phyloP scores from a whole-genome alignment of 2,888 invertebrate genomes.

The Cyclophora punctaria region DNA sequence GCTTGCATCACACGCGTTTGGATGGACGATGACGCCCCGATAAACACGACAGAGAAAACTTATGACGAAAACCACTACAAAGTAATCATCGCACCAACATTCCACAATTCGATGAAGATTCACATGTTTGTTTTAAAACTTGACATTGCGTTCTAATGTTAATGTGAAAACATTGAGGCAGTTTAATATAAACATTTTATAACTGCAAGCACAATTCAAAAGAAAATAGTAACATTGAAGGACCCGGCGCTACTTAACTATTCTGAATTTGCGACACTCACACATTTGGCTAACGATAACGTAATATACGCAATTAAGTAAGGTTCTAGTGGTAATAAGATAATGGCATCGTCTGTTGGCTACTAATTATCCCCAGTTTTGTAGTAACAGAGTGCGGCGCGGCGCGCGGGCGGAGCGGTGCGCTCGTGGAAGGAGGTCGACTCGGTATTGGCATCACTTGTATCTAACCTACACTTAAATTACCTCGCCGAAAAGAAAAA shows the following conservation, averaged over 20 bases:
- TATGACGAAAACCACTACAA: constrained; percentile 26
- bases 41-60: constrained; percentile 43
- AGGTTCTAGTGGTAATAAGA: constrained; percentile 30
- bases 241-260: no score
- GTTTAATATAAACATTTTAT: no score
- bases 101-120: no score
- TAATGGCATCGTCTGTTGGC: constrained; percentile 25
- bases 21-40: constrained; percentile 29
- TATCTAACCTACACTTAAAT: constrained; percentile 46
- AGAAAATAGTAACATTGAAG: no score
- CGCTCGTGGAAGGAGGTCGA: constrained; percentile 34
- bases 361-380: constrained; percentile 24
- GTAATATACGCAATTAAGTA: constrained; percentile 31
- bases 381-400: constrained; percentile 14
- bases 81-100: no score
- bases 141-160: no score
- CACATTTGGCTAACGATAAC: background rate
- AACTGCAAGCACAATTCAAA: no score
- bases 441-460: constrained; percentile 29
- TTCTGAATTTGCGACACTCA: background rate
- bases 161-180: no score
- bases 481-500: constrained; percentile 66
- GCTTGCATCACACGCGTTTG: constrained; percentile 1
- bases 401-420: constrained; percentile 13
- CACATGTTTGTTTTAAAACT: no score